A percentile compares a stretch with the other conserved stretches of the same genome.
Conservation (phyloP, 2,797 vertebrate genomes). For the Danio jaintianensis region DNA sequence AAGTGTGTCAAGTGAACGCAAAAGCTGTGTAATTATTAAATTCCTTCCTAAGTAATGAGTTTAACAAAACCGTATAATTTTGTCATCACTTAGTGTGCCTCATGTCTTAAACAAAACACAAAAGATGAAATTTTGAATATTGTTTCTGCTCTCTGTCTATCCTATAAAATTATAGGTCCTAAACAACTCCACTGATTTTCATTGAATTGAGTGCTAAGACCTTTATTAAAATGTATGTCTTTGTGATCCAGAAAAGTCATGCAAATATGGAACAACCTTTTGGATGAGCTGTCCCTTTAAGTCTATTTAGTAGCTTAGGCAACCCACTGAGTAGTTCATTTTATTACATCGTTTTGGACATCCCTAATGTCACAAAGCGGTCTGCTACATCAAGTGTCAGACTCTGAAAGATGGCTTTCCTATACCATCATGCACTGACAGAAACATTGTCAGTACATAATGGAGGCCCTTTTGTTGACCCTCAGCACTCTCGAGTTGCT, state of each 20-base stretch:
- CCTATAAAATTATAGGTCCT: not conserved
- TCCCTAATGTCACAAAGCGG: not conserved
- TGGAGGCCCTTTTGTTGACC: slow-evolving; percentile 18
- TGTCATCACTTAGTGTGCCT: not conserved
- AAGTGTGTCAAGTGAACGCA: not conserved
- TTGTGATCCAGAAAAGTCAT: not conserved
- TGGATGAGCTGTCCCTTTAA: not conserved
- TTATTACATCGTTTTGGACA: not conserved
- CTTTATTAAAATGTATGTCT: not conserved
- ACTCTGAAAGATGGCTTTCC: not conserved
- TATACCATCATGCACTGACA: not conserved
- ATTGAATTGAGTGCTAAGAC: not conserved
- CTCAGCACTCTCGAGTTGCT: slow-evolving; percentile 11
- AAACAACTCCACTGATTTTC: not conserved
- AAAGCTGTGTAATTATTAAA: not conserved
- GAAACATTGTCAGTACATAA: slow-evolving; percentile 31
- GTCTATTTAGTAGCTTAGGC: not conserved
- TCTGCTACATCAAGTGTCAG: not conserved
- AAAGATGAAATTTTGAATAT: not conserved
- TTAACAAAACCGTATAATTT: not conserved
- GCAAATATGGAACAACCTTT: not conserved
- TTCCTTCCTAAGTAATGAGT: not conserved
- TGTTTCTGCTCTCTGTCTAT: not conserved
- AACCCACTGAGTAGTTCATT: not conserved
- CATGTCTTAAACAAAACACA: not conserved